Conservation (phyloP, 1,140 invertebrate genomes). For the Tetramorium simillimum region DNA sequence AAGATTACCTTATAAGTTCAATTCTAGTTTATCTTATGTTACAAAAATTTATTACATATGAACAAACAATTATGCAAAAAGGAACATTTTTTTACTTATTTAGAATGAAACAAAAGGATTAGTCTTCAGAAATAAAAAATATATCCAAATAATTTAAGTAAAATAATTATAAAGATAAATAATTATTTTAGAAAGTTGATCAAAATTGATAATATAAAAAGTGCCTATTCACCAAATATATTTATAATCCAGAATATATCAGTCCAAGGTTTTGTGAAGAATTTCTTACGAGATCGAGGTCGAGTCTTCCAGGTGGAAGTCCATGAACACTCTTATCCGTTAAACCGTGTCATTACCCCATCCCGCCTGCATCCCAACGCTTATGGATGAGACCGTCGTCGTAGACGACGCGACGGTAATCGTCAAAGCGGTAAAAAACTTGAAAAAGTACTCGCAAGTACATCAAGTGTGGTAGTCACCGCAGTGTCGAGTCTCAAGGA, state of each 20-base stretch:
- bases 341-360: not conserved
- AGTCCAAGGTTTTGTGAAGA: not conserved
- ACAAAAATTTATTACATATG: not conserved
- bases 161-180: not conserved
- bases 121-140: not conserved
- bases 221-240: not conserved
- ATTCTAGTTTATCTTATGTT: not conserved
- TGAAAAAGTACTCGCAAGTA: not conserved
- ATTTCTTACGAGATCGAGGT: not conserved
- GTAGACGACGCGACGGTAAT: not conserved
- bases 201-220: not conserved
- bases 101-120: not conserved
- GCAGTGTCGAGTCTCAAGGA: conserved; percentile 63
- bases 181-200: not conserved
- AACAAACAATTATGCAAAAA: not conserved
- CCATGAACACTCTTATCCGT: not conserved
- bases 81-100: not conserved
- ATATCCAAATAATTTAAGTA: not conserved
- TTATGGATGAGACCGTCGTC: conserved; percentile 20
- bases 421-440: conserved; percentile 34
- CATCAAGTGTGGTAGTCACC: conserved; percentile 25
- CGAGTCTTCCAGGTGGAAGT: not conserved
- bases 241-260: not conserved
- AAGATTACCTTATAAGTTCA: conserved; percentile 38
- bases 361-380: not conserved